Base-by-base conservation (phyloP, 2,797 vertebrate species). In the Hemitrygon akajei region DNA sequence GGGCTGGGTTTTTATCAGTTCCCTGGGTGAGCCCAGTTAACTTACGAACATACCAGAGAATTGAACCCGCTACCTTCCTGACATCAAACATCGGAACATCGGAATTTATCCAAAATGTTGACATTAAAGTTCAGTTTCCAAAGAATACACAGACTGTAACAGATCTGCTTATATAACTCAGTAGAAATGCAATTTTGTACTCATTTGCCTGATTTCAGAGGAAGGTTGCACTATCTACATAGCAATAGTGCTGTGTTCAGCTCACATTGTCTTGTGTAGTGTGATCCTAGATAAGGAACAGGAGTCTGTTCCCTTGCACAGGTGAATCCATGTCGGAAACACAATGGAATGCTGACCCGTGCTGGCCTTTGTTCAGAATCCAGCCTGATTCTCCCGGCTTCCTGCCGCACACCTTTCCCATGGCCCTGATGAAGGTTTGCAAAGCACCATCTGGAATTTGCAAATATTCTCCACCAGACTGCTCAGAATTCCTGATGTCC, bases 381-480 rank as follows among this genome's bases (percentile, higher is more conserved):
- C 30, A 66, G 84, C 12, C 84, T 63, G 84, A 87, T 5, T 58
- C n/a, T n/a, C n/a, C 58, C 60, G 63, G 60, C 84, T 56, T 87
- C 56, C 34, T 89, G 63, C n/a, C 60, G 47, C 60, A n/a, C 4
- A 12, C 20, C 14, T 34, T 37, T 37, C 34, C 37, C 18, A 60
- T 22, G 66, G 69, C n/a, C 69, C 14, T 7, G 34, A 69, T 30
- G 37, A 75, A 66, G 91, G 75, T 47, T 75, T 56, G 91, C 91
- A 92, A 92, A 75, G 91, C 91, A 73, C 75, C 91, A 56, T 37
- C 91, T 75, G 66, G 91, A 75, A 75, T 92, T 92, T 92, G 7
- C 47, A 73, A 75, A 91, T 69, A 92, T 92, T 92, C 91, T 47
- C 75, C 91, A 56, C 91, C 69, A 37, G 69, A 22, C 86, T 27